Evolutionary conservation across 2,797 vertebrate genomes (phyloP).

Genomic region (Cephalopachus bancanus): DNA sequence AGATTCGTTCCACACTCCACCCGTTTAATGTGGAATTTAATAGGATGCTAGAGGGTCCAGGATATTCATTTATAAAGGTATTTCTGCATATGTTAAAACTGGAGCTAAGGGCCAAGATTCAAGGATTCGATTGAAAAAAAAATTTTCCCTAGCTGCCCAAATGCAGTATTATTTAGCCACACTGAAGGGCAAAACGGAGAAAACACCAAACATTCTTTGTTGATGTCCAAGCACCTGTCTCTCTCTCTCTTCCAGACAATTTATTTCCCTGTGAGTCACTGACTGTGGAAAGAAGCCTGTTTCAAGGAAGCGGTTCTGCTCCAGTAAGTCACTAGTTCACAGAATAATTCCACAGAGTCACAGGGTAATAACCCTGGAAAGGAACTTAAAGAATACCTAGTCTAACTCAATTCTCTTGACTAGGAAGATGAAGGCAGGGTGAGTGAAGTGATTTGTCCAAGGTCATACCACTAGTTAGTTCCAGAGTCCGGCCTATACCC

Average conservation of each 20-base stretch:
- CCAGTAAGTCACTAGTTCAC: neutral
- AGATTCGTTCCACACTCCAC: neutral
- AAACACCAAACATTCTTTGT: neutral
- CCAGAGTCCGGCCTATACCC: neutral
- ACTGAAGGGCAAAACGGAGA: constrained; percentile 22
- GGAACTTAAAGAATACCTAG: neutral
- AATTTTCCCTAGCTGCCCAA: neutral
- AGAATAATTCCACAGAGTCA: neutral
- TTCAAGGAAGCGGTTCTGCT: neutral
- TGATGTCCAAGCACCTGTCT: neutral
- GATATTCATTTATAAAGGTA: neutral
- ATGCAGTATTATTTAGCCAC: neutral
- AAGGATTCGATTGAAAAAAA: neutral
- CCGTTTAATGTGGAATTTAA: neutral
- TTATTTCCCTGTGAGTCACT: neutral
- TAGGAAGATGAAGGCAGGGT: neutral
- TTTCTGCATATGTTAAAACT: constrained; percentile 21
- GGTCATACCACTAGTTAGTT: neutral
- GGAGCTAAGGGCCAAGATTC: constrained; percentile 23
- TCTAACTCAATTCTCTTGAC: neutral
- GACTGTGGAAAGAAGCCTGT: neutral
- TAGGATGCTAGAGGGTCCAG: neutral
- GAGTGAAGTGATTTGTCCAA: neutral
- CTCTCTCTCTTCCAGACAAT: neutral
- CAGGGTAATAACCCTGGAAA: neutral